These are phyloP conservation scores for Scelioninae gen. 1 DNA, from an alignment of 2,888 invertebrate genomes.

Conservation along the genomic window DNA sequence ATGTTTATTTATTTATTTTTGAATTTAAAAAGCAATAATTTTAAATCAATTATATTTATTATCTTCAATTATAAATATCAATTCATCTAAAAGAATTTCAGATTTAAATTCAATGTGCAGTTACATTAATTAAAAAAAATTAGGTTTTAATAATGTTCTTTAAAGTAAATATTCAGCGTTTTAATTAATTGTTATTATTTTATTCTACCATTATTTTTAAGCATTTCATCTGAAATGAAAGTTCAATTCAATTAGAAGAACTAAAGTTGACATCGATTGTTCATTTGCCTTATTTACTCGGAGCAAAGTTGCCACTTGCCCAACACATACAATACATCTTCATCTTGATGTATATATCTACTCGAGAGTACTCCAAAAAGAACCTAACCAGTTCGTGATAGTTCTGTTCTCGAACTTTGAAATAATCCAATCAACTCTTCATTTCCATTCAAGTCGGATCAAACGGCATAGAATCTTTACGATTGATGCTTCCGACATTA, in stretches of 20 bases:
- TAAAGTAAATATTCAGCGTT: no score
- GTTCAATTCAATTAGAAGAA: background rate
- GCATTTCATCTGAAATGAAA: background rate
- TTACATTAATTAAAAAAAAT: no score
- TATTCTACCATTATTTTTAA: background rate
- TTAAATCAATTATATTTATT: no score
- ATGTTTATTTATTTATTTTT: no score
- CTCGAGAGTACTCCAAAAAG: background rate
- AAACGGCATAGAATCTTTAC: constrained; percentile 27
- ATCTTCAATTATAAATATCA: no score
- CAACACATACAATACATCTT: constrained; percentile 18
- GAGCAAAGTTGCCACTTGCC: background rate
- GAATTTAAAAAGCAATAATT: no score
- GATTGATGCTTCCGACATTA: background rate
- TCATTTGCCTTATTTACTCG: background rate
- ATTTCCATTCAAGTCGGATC: constrained; percentile 22
- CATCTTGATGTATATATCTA: constrained; percentile 8
- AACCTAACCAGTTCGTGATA: background rate
- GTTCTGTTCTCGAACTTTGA: constrained; percentile 7
- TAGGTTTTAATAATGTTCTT: no score
- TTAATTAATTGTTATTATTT: no score
- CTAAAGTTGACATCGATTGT: constrained; percentile 3
- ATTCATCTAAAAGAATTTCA: no score
- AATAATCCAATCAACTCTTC: constrained; percentile 11
- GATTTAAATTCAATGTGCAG: no score